Conservation (phyloP, 2,797 vertebrate species). For the Ataeniobius toweri region DNA sequence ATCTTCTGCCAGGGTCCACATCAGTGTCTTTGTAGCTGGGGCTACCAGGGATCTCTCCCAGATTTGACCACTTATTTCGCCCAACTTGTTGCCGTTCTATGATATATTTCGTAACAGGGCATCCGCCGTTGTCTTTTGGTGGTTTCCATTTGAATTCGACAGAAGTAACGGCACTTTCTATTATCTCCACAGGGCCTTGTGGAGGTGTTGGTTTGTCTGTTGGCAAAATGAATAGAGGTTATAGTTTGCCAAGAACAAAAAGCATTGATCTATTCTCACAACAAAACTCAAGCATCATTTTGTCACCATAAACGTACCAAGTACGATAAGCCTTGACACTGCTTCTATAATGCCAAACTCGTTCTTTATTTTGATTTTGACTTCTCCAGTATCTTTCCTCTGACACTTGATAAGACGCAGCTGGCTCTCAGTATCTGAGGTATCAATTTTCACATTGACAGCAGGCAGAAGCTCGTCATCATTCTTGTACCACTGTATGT, state of each 20-base stretch:
- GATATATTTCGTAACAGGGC: slow-evolving; percentile 79
- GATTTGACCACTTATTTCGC: slow-evolving; percentile 82
- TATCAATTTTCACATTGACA: slow-evolving; percentile 76
- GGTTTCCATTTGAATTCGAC: slow-evolving; percentile 88
- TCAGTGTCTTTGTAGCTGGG: slow-evolving; percentile 79
- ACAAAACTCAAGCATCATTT: not conserved
- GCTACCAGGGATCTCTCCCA: slow-evolving; percentile 76
- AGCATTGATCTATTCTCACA: not conserved
- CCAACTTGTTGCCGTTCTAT: slow-evolving; percentile 87
- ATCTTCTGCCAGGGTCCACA: slow-evolving; percentile 85
- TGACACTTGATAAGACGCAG: slow-evolving; percentile 82
- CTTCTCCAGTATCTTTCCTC: slow-evolving; percentile 84
- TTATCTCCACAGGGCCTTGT: slow-evolving; percentile 84
- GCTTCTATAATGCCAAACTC: slow-evolving; percentile 82
- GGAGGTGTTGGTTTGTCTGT: slow-evolving; percentile 90
- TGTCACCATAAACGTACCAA: slow-evolving; percentile 79
- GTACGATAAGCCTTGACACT: slow-evolving; percentile 80
- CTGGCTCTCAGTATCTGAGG: slow-evolving; percentile 70
- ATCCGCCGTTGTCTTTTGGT: slow-evolving; percentile 87
- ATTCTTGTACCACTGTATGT: slow-evolving; percentile 85
- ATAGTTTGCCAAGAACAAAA: not conserved
- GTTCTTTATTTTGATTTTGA: slow-evolving; percentile 88
- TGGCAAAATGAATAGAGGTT: slow-evolving; percentile 12
- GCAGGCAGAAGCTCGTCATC: slow-evolving; percentile 77
- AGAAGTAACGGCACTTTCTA: slow-evolving; percentile 78